Conservation (phyloP, 2,888 invertebrate genomes). For the Amphipoea lucens region DNA sequence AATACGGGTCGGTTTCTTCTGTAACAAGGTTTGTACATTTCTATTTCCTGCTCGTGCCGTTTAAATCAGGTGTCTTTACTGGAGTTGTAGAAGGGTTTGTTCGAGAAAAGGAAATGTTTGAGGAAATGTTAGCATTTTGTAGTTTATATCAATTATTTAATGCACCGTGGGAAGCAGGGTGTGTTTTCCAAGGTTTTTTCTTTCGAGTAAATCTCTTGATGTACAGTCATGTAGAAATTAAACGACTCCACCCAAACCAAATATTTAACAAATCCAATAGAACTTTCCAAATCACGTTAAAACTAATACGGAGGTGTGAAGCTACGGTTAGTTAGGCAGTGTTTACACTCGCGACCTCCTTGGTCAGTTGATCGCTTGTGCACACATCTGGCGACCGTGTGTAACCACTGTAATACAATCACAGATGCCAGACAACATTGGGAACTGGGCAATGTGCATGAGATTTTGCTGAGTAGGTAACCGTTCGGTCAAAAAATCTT, state of each 20-base stretch:
- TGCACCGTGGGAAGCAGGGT: too few relatives aligned
- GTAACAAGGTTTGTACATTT: constrained; percentile 73
- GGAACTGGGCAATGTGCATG: constrained; percentile 50
- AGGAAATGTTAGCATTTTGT: neutral
- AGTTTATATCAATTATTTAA: neutral
- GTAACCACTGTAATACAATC: constrained; percentile 80
- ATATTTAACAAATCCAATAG: constrained; percentile 31
- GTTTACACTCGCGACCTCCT: constrained; percentile 76
- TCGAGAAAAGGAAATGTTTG: neutral
- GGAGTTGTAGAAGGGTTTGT: constrained; percentile 28
- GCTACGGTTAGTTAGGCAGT: constrained; percentile 85
- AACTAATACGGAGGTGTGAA: constrained; percentile 65
- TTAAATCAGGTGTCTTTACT: constrained; percentile 54
- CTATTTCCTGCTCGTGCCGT: constrained; percentile 50
- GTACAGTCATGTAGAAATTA: neutral
- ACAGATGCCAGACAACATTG: constrained; percentile 60
- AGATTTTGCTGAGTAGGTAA: constrained; percentile 3
- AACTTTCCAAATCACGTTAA: constrained; percentile 49
- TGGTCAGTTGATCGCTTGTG: constrained; percentile 84
- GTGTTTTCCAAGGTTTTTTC: neutral
- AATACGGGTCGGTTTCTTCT: constrained; percentile 86
- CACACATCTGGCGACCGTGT: constrained; percentile 77
- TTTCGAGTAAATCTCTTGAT: neutral
- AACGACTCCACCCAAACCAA: neutral
- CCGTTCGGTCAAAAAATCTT: neutral